Base-by-base conservation (phyloP, 2,797 vertebrate species). In the Acanthis flammea region DNA sequence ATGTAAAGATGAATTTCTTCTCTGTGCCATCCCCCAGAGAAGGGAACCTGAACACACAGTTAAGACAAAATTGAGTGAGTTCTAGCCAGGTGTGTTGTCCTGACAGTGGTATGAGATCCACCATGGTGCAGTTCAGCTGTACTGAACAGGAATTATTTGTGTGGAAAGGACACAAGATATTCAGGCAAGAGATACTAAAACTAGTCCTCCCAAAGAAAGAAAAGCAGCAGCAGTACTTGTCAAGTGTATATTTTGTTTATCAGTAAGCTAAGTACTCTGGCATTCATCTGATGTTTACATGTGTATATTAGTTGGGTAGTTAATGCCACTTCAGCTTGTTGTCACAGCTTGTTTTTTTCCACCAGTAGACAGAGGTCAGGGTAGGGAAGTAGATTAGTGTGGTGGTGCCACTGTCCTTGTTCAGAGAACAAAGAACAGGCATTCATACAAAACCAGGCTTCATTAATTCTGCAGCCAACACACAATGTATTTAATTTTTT, bases 51-150 rank as follows among this genome's bases (percentile, higher is more conserved):
- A 80, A 39, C 17, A 31, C 31, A 48, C 4, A 62, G 33, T 51
- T 74, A 35, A 33, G 61, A 48, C 28, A 63, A 74, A 90, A 51
- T 25, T 3, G 22, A 9, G 2, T 47, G 61, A 67, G 19, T 86
- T 71, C 48, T 48, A 74, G 33, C 6, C 25, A 22, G 45, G 4
- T 53, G 8, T 75, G 27, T 54, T 75, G 30, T 75, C 62, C 72
- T 0, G 0, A 9, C 10, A 42, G 25, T 33, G 14, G 7, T 44
- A 31, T 2, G 8, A 77, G 25, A 25, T 50, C 35, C 30, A 57
- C 7, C 4, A 2, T 13, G 22, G 8, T 30, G 10, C 47, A 58
- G 14, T 83, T 74, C 35, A 48, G 31, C 31, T 51, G 4, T 31
- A 24, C 24, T 8, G 68, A 83, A 23, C 17, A 48, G 41, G 48